Evolutionary conservation across 2,797 vertebrate species (phyloP), one percentile per base, ranked within the genome.

Genomic region (Prunella strophiata): DNA sequence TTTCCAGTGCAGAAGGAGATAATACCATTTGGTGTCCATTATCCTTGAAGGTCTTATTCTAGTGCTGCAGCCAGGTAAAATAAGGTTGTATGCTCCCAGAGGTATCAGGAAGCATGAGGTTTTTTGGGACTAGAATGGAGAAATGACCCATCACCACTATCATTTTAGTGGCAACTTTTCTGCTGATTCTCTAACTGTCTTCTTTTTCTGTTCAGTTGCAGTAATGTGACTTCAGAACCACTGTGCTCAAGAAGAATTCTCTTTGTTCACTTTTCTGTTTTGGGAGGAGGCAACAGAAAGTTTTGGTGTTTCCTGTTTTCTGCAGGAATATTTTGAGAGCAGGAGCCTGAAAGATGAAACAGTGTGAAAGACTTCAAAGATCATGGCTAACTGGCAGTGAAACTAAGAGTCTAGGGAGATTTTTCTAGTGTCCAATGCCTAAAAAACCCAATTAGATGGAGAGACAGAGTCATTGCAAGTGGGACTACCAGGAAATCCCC

Each of bases 141-240:
- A 75, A 76, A 72, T 23, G 7, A 7, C 25, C 23, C 59, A 32
- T 58, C 97, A 25, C 71, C 40, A 63, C 27, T 34, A 32, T 47
- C 61, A 42, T 59, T 80, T 78, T 9, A 42, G 38, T 29, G 80
- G 52, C 36, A 92, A 62, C 77, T 91, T 59, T 86, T 68, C 88
- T 80, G 6, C 36, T 36, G n/a, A 59, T 51, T 54, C 68, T 83
- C 51, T 62, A 65, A 25, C 10, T 11, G 7, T 20, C 73, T 40
- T 21, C 3, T 34, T 79, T 81, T 96, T 84, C 73, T 80, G 30
- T 67, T 73, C 94, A 42, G 29, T 45, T 9, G 4, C 84, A 97
- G 52, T 71, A 96, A 98, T 14, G 91, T 97, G 51, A 98, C 97
- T 91, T 98, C 97, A 48, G 98, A 98, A 86, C 97, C 97, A 82